Evolutionary conservation across 1,140 invertebrate genomes (phyloP), one percentile per base, ranked within the genome.

Genomic region (Phocides pigmalion): DNA sequence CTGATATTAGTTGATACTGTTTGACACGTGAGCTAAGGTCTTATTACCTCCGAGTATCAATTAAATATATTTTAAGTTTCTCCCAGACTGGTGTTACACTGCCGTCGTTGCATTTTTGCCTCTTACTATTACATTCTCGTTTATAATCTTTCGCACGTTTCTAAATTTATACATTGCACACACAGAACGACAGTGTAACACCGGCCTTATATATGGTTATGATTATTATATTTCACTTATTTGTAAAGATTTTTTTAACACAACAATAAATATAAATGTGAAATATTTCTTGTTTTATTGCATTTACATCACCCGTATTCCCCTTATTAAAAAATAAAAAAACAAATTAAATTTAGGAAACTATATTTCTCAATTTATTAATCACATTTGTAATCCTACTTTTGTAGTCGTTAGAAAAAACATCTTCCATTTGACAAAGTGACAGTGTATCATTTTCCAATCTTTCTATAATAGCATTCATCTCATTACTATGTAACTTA

Each of bases 11-110:
- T 87, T 86, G 86, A 89, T 90, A 87, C 85, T 84, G 73, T 81
- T 80, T 72, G 79, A 78, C 72, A 75, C 70, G 80, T 73, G 82
- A 75, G 74, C 76, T 87, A 82, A 83, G 81, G 77, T 90, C 80
- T 89, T 88, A 90, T 90, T 90, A 90, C 88, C 88, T 90, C 88
- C 87, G 88, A 90, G 87, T 90, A 90, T 90, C 85, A 88, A 88
- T 90, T 89, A 85, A 84, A 84, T 81, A 63, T 85, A 86, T 83
- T 76, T 87, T 88, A 86, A 84, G 80, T 82, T 81, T 74, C 61
- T 68, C 63, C 28, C 53, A 64, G 71, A 61, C 78, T 75, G 76
- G 70, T 79, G 66, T 80, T 81, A 79, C 82, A 84, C 76, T 80
- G 64, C 42, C 65, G 66, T 56, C 28, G 39, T 49, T 5, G 44